phyloP scores from a whole-genome alignment of 1,140 invertebrate genomes.

The Sinonovacula constricta region DNA sequence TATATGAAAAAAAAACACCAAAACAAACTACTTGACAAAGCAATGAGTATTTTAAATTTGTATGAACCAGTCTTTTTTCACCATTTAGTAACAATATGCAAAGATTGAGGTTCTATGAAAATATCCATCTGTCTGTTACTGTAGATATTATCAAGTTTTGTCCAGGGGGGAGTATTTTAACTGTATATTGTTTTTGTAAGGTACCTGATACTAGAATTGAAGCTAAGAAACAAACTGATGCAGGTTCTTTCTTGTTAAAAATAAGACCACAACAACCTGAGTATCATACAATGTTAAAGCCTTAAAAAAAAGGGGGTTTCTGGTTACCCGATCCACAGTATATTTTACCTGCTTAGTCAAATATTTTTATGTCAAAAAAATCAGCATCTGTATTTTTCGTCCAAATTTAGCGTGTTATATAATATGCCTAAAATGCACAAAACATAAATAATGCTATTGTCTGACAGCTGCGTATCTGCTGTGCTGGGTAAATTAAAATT shows the following conservation, averaged over 20 bases:
- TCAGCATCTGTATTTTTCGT: no score
- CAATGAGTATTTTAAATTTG: neutral
- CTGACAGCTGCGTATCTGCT: no score
- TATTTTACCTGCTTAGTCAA: no score
- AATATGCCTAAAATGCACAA: no score
- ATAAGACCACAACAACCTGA: constrained; percentile 1
- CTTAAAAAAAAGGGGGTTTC: no score
- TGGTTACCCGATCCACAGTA: no score
- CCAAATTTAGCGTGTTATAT: no score
- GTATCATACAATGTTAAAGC: constrained; percentile 16
- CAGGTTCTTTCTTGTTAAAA: neutral
- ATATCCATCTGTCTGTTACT: neutral
- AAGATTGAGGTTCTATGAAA: neutral
- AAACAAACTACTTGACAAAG: neutral
- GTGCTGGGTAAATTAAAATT: no score
- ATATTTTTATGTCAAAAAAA: no score
- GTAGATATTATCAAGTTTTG: neutral
- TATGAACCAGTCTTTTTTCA: constrained; percentile 6
- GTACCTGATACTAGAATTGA: neutral
- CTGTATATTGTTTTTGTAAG: neutral
- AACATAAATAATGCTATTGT: no score
- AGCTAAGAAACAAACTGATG: constrained; percentile 1
- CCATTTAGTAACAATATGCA: constrained; percentile 1
- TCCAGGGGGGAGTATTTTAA: neutral
- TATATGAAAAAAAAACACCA: neutral